Percentiles rank a stretch among this genome's conserved stretches.
phyloP scores from a whole-genome alignment of 2,797 vertebrate species.

The Mus spretus region DNA sequence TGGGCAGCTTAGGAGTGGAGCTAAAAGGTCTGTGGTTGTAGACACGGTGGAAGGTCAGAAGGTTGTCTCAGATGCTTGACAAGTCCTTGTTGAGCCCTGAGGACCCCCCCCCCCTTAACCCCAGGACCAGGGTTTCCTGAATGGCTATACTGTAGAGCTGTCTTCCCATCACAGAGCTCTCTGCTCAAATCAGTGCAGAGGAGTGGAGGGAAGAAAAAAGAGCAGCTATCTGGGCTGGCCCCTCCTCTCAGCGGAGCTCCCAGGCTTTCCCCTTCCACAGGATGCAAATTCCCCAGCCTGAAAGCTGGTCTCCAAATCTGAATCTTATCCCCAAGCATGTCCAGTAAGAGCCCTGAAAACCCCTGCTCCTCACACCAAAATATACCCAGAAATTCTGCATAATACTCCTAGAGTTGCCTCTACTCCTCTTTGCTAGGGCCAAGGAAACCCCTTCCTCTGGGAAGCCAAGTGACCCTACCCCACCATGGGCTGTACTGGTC shows the following conservation, averaged over 20 bases:
- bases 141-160: neutral
- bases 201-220: neutral
- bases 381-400: accelerated
- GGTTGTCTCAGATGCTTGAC: neutral
- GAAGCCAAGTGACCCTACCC: neutral
- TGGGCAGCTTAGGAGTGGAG: neutral
- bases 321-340: neutral
- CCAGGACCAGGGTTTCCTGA: conserved; percentile 48
- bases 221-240: neutral
- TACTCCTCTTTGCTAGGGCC: neutral
- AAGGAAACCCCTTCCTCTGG: neutral
- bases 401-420: neutral
- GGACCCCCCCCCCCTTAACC: neutral
- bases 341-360: neutral
- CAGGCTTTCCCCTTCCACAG: neutral
- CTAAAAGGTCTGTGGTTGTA: neutral
- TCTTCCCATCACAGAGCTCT: neutral
- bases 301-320: too few relatives aligned
- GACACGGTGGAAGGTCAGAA: neutral
- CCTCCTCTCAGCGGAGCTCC: neutral
- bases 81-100: neutral
- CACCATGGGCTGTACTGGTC: neutral
- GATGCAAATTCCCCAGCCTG: neutral
- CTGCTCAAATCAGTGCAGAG: neutral
- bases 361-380: neutral